Base-by-base conservation (phyloP, 1,140 invertebrate genomes). In the Zophobas atratus region DNA sequence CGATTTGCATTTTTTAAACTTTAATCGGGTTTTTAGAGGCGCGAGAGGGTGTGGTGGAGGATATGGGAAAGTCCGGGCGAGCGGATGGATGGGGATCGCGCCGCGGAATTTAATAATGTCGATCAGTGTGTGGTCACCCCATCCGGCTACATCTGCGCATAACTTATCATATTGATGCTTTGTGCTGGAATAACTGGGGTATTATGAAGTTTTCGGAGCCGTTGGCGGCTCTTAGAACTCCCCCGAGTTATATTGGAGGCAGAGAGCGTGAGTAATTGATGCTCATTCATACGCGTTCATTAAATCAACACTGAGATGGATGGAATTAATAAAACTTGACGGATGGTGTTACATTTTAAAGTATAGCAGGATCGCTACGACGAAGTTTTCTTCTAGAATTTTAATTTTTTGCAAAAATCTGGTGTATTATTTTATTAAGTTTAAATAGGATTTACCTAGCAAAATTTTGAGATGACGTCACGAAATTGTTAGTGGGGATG, bases 1-100 rank as follows among this genome's bases (percentile, higher is more conserved):
- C 34, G 36, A 48, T 75, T 75, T 75, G 41, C 53, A 75, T 75
- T 75, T 51, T 75, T 75, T 72, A 55, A 72, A 72, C 6, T 72
- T 51, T 55, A 72, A 72, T 55, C n/a, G 6, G 20, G 70, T 72
- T 72, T 72, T 72, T 72, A 20, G 20, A 20, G 20, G 20, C 20
- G 70, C 41, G 32, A n/a, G 6, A n/a, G 8, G 41, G 8, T 41
- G 43, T 38, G n/a, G 20, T 20, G 20, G 20, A 20, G 20, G 20
- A 20, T 20, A 20, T 20, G 20, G 20, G 20, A 20, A 20, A 20
- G 0, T 70, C 35, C 43, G 33, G 34, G 41, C 41, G 32, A 8
- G 41, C 41, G 32, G 35, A 20, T 38, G 67, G 41, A 38, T 70
- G n/a, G 36, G 41, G 41, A 20, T 43, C 8, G 5, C 32, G n/a